Conservation (phyloP, 2,888 invertebrate species). For the Phalera bucephala region DNA sequence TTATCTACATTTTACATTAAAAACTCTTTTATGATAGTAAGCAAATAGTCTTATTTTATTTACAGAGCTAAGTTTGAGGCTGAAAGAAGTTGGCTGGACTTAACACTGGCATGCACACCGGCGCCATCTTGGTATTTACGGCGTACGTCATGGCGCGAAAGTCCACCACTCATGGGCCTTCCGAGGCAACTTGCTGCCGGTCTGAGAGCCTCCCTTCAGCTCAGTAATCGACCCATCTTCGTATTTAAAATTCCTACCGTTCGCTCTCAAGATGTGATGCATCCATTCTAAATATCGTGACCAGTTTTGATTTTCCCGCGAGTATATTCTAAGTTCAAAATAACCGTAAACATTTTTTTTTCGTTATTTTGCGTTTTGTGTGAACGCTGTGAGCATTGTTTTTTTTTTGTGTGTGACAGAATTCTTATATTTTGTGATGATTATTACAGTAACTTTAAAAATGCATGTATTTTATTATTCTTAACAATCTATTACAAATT, state of each 20-base stretch:
- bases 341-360: constrained; percentile 9
- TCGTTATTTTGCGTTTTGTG: constrained; percentile 10
- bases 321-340: constrained; percentile 2
- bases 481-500: too few species aligned
- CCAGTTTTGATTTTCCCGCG: constrained; percentile 13
- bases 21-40: too few species aligned
- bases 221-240: constrained; percentile 52
- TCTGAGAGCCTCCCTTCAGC: constrained; percentile 50
- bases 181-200: constrained; percentile 52
- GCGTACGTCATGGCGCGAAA: constrained; percentile 67
- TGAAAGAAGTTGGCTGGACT: constrained; percentile 50
- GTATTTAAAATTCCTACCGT: constrained; percentile 49
- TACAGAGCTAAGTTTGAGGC: constrained; percentile 39
- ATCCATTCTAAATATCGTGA: constrained; percentile 25
- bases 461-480: too few species aligned
- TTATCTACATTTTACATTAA: too few species aligned
- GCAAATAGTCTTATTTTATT: too few species aligned
- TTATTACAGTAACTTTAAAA: constrained; percentile 19
- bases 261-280: constrained; percentile 33
- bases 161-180: constrained; percentile 46
- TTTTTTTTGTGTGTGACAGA: constrained; percentile 14
- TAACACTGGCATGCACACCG: constrained; percentile 54
- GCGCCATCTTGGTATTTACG: constrained; percentile 68
- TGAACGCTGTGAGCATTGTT: constrained; percentile 4
- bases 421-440: constrained; percentile 14